Base-by-base conservation (phyloP, 2,888 invertebrate genomes). In the Stenotaenia linearis region DNA sequence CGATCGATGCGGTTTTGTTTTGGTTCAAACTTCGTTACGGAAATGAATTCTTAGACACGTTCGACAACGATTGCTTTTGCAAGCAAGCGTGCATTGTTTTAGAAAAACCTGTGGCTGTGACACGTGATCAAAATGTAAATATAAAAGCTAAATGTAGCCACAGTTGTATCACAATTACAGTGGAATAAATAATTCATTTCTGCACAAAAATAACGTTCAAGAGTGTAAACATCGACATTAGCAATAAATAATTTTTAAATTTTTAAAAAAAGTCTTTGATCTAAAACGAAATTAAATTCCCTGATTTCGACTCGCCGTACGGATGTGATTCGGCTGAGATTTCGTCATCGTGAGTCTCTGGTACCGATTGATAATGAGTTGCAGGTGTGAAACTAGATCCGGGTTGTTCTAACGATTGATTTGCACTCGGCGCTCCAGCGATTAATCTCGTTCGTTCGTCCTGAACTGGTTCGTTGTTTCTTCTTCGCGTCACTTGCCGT, bases 31-130 rank as follows among this genome's bases (percentile, higher is more conserved):
- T 85, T 18, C 80, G 81, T 32, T 77, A 85, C 30, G 79, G 80
- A 6, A 82, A 82, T 1, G 82, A 82, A 56, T 30, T 21, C 30
- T 28, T 56, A 28, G 56, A 78, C 7, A 78, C 78, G 7, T 25
- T 15, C 12, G 84, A 84, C 79, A 79, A 82, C 6, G 79, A 82
- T 45, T 82, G 80, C 10, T 84, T 84, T 79, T 84, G 84, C 84
- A 83, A 82, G 80, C 85, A 84, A 80, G 84, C 84, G 23, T 84
- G 83, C 2, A 80, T 84, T 7, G 84, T 85, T 81, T 82, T 84
- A 40, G 82, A 82, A 28, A 79, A 80, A 4, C 81, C 82, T 10
- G 18, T 82, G 15, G 40, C 78, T 9, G 83, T 84, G 32, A 79
- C 80, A 9, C 40, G 81, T 7, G 84, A 83, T 10, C 82, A 83